Conservation (phyloP, 92 coral and sea anemone species). For the Heteractis magnifica region DNA sequence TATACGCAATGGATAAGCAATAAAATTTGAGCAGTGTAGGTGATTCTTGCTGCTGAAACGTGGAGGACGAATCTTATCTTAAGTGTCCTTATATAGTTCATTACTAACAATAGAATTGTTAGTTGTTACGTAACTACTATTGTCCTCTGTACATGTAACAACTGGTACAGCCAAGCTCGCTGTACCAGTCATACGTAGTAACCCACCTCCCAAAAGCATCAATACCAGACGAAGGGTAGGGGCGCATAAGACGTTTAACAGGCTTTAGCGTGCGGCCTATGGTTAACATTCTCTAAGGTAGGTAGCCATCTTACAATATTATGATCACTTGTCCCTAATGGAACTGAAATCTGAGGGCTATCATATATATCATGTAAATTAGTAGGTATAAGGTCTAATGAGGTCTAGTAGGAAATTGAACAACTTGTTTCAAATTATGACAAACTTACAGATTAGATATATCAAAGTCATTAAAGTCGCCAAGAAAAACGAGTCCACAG, state of each 20-base stretch:
- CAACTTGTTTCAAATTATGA: slow-evolving; percentile 10
- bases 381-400: slow-evolving; percentile 4
- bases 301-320: slow-evolving; percentile 12
- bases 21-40: no score
- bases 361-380: not conserved
- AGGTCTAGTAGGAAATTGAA: slow-evolving; percentile 4
- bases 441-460: not conserved
- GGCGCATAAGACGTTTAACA: no score
- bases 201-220: not conserved
- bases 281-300: not conserved
- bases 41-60: not conserved
- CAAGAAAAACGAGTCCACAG: not conserved
- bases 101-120: no score
- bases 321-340: slow-evolving; percentile 9
- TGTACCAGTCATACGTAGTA: not conserved
- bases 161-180: no score
- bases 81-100: no score
- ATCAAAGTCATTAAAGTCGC: slow-evolving; percentile 11
- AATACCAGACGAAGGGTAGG: not conserved
- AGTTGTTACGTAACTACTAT: no score
- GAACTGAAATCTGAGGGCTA: not conserved
- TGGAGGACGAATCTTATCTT: no score
- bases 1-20: no score
- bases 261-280: no score
- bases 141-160: no score